Base-by-base conservation (phyloP, 2,113 vertebrate species). In the Sorex fumeus region DNA sequence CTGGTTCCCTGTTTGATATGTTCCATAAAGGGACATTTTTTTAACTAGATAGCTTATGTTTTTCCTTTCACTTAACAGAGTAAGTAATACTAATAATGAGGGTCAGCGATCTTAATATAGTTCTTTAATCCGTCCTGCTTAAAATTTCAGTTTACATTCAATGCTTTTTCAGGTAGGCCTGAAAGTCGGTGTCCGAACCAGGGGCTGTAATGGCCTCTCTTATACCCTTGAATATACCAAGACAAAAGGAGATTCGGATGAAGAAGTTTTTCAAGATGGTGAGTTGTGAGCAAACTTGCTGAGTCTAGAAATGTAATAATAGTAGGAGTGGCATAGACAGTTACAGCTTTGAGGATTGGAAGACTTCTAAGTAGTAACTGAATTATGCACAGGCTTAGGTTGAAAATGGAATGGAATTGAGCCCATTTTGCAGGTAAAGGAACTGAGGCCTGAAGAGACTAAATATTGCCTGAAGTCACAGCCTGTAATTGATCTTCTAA, bases 241-340 rank as follows among this genome's bases (percentile, higher is more conserved):
- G 95, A 98, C 98, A 0, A 99, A 98, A 96, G 98, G 98, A 93
- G 98, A 98, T 82, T 99, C 99, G 66, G 99, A 99, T 88, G 99
- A 99, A 97, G 99, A 99, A 96, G 99, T 99, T 60, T 66, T 99
- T 90, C 99, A 99, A 96, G 99, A 99, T 92, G 99, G 99, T 99
- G 91, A 98, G 97, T 79, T 40, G 96, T 93, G 89, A 53, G 16
- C 64, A 84, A 1, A 80, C 67, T 74, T 84, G 83, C 50, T 32
- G 67, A 71, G 5, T 12, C 81, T 57, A n/a, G 28, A 67, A 79
- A 34, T 16, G 3, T 45, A 43, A 62, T 75, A 10, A 2, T 47
- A 9, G 23, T 34, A 16, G 62, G 30, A 34, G 16, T 28, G 8
- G 5, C 12, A 1, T 43, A 15, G 28, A 3, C 0, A 5, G 43